Conservation (phyloP, 2,888 invertebrate species). For the Cantharis lateralis region DNA sequence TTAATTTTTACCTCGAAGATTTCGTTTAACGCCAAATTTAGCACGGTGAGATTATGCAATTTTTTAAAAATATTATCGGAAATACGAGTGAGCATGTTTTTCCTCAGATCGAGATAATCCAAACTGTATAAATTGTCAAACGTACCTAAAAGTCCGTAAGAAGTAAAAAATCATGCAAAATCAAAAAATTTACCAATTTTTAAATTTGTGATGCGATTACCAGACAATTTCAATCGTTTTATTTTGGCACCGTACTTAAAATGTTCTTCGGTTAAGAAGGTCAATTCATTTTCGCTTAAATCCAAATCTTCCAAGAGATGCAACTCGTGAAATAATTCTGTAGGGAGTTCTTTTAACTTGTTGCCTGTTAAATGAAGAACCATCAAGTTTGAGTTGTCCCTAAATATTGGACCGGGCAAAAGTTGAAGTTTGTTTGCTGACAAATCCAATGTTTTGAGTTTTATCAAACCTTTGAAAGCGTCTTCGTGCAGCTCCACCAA, state of each 20-base stretch:
- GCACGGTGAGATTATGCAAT: conserved; percentile 58
- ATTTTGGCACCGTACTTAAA: conserved; percentile 63
- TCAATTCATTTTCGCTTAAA: conserved; percentile 69
- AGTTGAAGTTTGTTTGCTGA: conserved; percentile 67
- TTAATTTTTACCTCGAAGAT: conserved; percentile 53
- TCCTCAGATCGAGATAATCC: conserved; percentile 61
- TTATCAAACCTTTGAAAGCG: conserved; percentile 63
- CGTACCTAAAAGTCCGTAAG: conserved; percentile 52
- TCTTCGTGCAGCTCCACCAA: conserved; percentile 65
- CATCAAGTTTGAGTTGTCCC: conserved; percentile 62
- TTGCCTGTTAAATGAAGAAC: conserved; percentile 72
- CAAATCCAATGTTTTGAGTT: conserved; percentile 70
- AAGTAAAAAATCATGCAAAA: background rate
- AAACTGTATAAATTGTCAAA: conserved; percentile 60
- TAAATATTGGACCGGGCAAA: conserved; percentile 64
- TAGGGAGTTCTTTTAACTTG: conserved; percentile 62
- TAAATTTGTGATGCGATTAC: conserved; percentile 67
- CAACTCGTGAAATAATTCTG: conserved; percentile 63
- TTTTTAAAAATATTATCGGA: conserved; percentile 58
- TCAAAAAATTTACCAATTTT: conserved; percentile 54
- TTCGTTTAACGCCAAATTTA: conserved; percentile 63
- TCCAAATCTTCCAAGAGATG: conserved; percentile 69
- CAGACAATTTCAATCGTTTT: conserved; percentile 68
- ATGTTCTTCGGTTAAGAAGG: conserved; percentile 61
- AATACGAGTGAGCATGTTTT: conserved; percentile 60